Conservation (phyloP, 2,888 invertebrate genomes). For the Zootermopsis nevadensis region DNA sequence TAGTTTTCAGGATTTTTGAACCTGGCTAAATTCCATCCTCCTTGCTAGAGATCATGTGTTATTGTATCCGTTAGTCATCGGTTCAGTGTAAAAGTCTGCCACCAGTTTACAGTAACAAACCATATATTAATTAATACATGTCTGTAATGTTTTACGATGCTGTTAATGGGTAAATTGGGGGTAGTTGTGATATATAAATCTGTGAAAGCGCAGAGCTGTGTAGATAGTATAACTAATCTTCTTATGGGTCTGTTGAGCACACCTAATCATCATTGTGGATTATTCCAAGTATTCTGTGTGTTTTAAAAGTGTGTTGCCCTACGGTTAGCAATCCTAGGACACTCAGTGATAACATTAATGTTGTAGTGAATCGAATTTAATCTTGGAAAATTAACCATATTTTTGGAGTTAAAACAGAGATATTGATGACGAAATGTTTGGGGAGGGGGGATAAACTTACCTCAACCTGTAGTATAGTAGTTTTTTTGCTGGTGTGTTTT, state of each 20-base stretch:
- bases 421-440: conserved; percentile 4
- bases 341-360: conserved; percentile 42
- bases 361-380: conserved; percentile 39
- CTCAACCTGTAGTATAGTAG: conserved; percentile 13
- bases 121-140: neutral
- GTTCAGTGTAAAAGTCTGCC: neutral
- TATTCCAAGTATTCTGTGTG: conserved; percentile 35
- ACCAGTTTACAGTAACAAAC: neutral
- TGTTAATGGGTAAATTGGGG: conserved; percentile 37
- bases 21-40: conserved; percentile 38
- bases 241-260: conserved; percentile 36
- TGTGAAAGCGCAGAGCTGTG: conserved; percentile 45
- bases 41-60: conserved; percentile 24
- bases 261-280: conserved; percentile 35
- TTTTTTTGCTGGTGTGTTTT: conserved; percentile 1
- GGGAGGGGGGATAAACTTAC: neutral
- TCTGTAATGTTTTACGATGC: conserved; percentile 5
- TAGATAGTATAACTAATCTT: conserved; percentile 25
- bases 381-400: conserved; percentile 49
- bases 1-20: neutral
- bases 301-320: conserved; percentile 33
- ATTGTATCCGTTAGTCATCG: conserved; percentile 30
- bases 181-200: conserved; percentile 47
- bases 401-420: conserved; percentile 50
- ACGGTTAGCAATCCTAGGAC: conserved; percentile 39